Conservation (phyloP, 1,140 invertebrate genomes). For the Euwallacea similis region DNA sequence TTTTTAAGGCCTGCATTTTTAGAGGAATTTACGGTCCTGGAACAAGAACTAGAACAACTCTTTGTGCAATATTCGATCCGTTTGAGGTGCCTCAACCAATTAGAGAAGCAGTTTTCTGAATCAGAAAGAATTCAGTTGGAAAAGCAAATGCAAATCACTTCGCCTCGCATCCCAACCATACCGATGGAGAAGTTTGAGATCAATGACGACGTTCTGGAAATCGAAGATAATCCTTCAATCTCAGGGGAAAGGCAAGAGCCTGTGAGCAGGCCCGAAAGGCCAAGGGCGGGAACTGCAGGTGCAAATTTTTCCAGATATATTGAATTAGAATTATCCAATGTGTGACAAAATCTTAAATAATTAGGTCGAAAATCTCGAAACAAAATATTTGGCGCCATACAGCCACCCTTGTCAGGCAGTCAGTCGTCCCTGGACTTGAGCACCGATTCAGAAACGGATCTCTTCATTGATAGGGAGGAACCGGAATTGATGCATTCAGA, state of each 20-base stretch:
- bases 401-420: constrained; percentile 45
- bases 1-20: constrained; percentile 87
- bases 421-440: constrained; percentile 48
- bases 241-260: constrained; percentile 36
- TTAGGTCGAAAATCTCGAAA: constrained; percentile 38
- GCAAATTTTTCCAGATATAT: background rate
- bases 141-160: constrained; percentile 46
- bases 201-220: constrained; percentile 39
- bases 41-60: constrained; percentile 80
- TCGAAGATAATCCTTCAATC: constrained; percentile 21
- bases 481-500: constrained; percentile 51
- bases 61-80: constrained; percentile 89
- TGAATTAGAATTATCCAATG: background rate
- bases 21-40: constrained; percentile 92
- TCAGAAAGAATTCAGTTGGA: constrained; percentile 62
- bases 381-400: constrained; percentile 47
- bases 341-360: background rate
- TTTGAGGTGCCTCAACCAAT: constrained; percentile 82
- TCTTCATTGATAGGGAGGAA: constrained; percentile 53
- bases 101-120: constrained; percentile 74
- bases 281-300: constrained; percentile 48
- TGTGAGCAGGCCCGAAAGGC: constrained; percentile 46
- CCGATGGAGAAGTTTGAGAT: constrained; percentile 45
- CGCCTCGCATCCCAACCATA: constrained; percentile 45
- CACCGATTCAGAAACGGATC: constrained; percentile 50